Conservation (phyloP, 2,888 invertebrate genomes). For the Euspilapteryx auroguttella region DNA sequence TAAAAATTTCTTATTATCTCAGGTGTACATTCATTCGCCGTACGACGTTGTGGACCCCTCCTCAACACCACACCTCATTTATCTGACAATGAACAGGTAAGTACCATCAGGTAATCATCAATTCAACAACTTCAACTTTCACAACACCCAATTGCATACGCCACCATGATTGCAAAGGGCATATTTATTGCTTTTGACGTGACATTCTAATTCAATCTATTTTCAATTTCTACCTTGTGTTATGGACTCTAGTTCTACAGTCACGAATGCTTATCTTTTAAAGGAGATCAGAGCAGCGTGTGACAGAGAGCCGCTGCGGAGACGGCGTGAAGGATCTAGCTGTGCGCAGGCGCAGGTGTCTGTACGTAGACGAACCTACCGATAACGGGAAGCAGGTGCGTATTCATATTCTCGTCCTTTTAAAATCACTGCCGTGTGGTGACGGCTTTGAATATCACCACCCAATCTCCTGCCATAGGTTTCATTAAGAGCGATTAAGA, state of each 20-base stretch:
- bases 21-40: slow-evolving; percentile 65
- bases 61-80: slow-evolving; percentile 21
- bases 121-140: too few species aligned
- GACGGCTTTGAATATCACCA: too few species aligned
- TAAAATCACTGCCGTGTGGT: background rate
- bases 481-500: background rate
- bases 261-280: too few species aligned
- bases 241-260: too few species aligned
- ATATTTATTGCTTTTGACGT: too few species aligned
- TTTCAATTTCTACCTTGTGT: too few species aligned
- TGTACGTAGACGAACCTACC: slow-evolving; percentile 55
- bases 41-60: slow-evolving; percentile 56
- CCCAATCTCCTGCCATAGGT: too few species aligned
- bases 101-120: too few species aligned
- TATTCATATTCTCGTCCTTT: background rate
- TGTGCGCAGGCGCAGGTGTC: slow-evolving; percentile 48
- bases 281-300: slow-evolving; percentile 28
- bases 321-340: slow-evolving; percentile 35
- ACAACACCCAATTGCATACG: too few species aligned
- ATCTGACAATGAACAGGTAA: slow-evolving; percentile 19
- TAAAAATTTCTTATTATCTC: slow-evolving; percentile 6
- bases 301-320: slow-evolving; percentile 49
- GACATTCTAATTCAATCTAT: too few species aligned
- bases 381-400: slow-evolving; percentile 16
- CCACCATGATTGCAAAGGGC: too few species aligned